Evolutionary conservation across 2,888 invertebrate genomes (phyloP), one percentile per base, ranked within the genome.

Genomic region (Monopis laevigella): DNA sequence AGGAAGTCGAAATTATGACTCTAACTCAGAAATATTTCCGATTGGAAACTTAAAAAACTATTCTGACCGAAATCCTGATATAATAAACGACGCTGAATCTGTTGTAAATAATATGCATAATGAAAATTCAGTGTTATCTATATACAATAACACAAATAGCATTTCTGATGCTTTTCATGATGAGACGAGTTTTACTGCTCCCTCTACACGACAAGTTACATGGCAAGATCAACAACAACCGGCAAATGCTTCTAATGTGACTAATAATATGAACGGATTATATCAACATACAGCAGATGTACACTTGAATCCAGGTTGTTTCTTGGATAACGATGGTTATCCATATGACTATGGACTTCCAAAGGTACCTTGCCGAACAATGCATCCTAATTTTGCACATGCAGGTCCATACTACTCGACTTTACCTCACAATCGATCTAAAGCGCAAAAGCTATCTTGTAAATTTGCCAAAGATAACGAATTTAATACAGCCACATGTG

Each of bases 341-440:
- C 92, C 92, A 5, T 82, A 89, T 45, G 90, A 90, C 62, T 90
- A 88, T 54, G 90, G 90, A 13, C 70, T 90, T 32, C 89, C 90
- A 1, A 89, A 89, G 57, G 80, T 87, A 45, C 74, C 81, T 8
- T 75, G 68, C 51, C 65, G 81, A 43, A 50, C 52, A 27, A 64
- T 77, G 45, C 70, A 75, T 62, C 66, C 75, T 6, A 77, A 77
- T 55, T 75, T 74, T 48, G 65, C 75, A 0, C 65, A 72, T 8
- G 66, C 72, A 12, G 74, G 78, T 1, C 70, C 78, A 2, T 88
- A 86, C 62, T 92, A 92, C 59, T 86, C 90, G 56, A 92, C 92
- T 5, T 66, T 92, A 51, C 92, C 92, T 2, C 88, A 90, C 58
- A 89, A 89, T 55, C 77, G 89, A 42, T 72, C 84, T 12, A 84